Conservation (phyloP, 2,797 vertebrate genomes). For the Scleropages formosus region DNA sequence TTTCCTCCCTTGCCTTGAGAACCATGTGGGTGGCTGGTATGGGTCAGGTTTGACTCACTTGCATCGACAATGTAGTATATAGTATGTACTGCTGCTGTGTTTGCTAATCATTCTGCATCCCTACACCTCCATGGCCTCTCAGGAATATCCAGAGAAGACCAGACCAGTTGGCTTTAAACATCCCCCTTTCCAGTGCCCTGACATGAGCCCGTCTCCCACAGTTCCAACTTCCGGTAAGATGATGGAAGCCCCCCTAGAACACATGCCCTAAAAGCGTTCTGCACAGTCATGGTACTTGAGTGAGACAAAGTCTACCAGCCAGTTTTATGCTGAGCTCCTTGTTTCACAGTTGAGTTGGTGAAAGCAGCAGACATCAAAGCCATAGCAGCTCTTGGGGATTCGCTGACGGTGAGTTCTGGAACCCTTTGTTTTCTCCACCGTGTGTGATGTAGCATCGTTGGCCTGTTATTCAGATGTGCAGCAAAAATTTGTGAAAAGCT, state of each 20-base stretch:
- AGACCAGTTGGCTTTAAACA: conserved; percentile 61
- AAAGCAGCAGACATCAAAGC: conserved; percentile 85
- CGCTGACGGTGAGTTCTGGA: conserved; percentile 79
- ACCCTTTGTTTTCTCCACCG: background rate
- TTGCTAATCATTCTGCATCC: background rate
- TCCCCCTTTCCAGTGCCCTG: conserved; percentile 63
- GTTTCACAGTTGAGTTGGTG: conserved; percentile 80
- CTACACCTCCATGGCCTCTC: background rate
- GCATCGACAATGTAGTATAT: background rate
- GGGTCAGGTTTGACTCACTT: too few species aligned
- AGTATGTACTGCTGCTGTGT: background rate
- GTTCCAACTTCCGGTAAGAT: conserved; percentile 68
- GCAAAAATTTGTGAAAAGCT: background rate
- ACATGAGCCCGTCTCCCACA: conserved; percentile 69
- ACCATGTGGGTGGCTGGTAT: too few species aligned
- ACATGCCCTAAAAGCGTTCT: background rate
- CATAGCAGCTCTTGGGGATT: conserved; percentile 88
- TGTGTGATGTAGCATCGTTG: background rate
- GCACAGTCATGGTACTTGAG: background rate
- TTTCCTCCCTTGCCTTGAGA: too few species aligned
- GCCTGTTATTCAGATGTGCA: background rate
- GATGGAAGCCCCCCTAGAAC: background rate
- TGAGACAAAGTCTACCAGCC: too few species aligned
- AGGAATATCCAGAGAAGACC: conserved; percentile 73
- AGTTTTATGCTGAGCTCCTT: background rate